These are phyloP conservation scores for Furnarius figulus DNA, from an alignment of 2,113 vertebrate genomes.

Conservation along the genomic window DNA sequence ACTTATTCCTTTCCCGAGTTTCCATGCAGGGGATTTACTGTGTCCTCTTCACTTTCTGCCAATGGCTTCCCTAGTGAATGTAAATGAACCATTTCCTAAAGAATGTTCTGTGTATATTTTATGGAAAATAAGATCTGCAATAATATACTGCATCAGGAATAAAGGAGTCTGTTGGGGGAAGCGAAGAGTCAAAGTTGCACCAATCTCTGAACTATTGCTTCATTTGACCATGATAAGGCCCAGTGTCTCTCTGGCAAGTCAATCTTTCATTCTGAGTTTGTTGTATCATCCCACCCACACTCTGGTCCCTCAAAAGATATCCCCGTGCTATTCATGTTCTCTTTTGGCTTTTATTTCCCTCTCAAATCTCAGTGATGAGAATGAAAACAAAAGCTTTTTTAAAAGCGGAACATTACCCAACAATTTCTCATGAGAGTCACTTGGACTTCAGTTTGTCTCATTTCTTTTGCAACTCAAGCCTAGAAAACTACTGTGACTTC, in stretches of 20 bases:
- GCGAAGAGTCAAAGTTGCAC: neutral
- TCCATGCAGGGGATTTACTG: neutral
- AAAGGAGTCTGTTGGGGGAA: neutral
- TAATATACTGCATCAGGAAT: neutral
- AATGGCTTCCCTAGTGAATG: neutral
- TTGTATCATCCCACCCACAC: neutral
- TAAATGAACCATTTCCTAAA: neutral
- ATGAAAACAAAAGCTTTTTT: neutral
- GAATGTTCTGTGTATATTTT: neutral
- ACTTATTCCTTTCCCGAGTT: neutral
- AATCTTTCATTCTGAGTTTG: neutral
- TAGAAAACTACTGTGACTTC: neutral
- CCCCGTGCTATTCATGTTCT: neutral
- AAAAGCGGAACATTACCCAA: neutral
- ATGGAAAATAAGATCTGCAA: neutral
- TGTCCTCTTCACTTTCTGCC: neutral
- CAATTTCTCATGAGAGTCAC: neutral
- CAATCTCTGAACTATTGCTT: neutral
- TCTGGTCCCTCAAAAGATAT: neutral
- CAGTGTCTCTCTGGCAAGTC: neutral
- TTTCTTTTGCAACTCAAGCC: neutral
- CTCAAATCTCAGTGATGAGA: neutral
- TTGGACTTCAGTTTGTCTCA: neutral
- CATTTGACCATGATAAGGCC: neutral
- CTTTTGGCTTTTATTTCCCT: neutral